Evolutionary conservation across 2,888 invertebrate genomes (phyloP).

Genomic region (Anodontia alba): DNA sequence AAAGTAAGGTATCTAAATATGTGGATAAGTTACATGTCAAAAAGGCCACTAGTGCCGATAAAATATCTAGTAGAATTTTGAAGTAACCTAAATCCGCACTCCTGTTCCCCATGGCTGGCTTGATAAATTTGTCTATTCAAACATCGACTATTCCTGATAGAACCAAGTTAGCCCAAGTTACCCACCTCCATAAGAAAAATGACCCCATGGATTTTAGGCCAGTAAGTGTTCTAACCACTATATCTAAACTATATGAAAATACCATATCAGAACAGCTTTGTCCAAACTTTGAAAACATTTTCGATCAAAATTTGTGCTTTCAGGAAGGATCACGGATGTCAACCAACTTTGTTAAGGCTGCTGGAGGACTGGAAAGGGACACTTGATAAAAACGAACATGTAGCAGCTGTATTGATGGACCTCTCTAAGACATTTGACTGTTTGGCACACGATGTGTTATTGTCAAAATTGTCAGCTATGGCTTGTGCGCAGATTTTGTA

Average conservation of each 20-base stretch:
- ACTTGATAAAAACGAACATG: neutral
- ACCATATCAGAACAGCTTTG: neutral
- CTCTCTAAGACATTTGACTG: slow-evolving; percentile 3
- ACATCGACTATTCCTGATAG: too few species aligned
- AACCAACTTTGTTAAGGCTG: neutral
- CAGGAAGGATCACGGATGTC: neutral
- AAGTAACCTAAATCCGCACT: neutral
- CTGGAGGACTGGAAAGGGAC: slow-evolving; percentile 3
- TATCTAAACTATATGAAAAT: neutral
- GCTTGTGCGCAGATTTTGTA: neutral
- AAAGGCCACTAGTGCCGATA: neutral
- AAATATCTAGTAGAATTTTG: neutral
- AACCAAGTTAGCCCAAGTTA: neutral
- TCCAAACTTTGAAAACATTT: neutral
- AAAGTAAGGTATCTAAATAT: neutral
- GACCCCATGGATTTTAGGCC: neutral
- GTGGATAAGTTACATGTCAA: neutral
- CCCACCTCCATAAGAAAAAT: neutral
- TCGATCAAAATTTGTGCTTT: neutral
- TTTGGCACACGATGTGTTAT: neutral
- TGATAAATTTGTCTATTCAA: slow-evolving; percentile 6
- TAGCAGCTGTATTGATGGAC: neutral
- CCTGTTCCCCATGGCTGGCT: neutral
- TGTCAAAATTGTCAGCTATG: neutral
- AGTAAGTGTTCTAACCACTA: neutral